A percentile compares a stretch with the other conserved stretches of the same genome.
phyloP scores from a whole-genome alignment of 2,888 invertebrate species.

The Campoplex capitator region DNA sequence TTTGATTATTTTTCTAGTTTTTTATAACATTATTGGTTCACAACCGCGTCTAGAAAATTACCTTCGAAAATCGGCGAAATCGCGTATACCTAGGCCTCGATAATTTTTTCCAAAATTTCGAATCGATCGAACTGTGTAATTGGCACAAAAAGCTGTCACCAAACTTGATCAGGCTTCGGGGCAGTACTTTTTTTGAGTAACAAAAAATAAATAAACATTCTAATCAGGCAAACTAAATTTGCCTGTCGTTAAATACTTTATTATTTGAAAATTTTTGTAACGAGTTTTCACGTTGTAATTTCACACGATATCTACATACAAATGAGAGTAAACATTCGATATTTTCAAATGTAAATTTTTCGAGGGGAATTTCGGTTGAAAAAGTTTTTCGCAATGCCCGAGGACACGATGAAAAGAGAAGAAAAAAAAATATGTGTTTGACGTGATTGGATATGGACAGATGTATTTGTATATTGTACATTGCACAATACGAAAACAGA shows the following conservation, averaged over 20 bases:
- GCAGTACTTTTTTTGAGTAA: too few relatives aligned
- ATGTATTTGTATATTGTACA: not conserved
- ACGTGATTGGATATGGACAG: constrained; percentile 9
- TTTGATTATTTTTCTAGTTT: too few relatives aligned
- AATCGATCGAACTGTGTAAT: too few relatives aligned
- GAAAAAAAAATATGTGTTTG: constrained; percentile 19
- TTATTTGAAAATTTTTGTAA: not conserved
- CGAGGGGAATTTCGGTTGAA: not conserved
- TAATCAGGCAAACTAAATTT: too few relatives aligned
- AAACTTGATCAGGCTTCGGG: too few relatives aligned
- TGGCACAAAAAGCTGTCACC: too few relatives aligned
- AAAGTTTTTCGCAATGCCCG: not conserved
- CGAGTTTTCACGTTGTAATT: not conserved
- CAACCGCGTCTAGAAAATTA: too few relatives aligned
- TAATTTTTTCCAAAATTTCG: too few relatives aligned
- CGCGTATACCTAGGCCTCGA: too few relatives aligned
- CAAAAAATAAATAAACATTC: too few relatives aligned
- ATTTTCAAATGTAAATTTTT: constrained; percentile 2
- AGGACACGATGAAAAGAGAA: not conserved
- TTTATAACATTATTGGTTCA: too few relatives aligned
- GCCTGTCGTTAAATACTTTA: not conserved
- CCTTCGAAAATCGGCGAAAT: too few relatives aligned
- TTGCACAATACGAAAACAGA: constrained; percentile 8
- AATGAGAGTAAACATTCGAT: not conserved
- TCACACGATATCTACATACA: not conserved